These are phyloP conservation scores for Poecile montanus DNA, from an alignment of 2,797 vertebrate genomes.

Conservation along the genomic window DNA sequence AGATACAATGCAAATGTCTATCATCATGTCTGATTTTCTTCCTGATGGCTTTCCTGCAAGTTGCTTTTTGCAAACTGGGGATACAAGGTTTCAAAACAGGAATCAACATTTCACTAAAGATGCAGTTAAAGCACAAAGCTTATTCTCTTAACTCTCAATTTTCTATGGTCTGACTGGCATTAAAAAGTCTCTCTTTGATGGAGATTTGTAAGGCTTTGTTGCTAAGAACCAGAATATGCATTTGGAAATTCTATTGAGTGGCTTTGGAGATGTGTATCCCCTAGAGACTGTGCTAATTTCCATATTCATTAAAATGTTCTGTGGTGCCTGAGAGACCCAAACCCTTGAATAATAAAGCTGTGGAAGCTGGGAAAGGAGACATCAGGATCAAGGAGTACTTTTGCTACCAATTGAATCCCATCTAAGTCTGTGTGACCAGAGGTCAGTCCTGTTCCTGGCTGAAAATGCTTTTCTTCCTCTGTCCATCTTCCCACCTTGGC, in stretches of 20 bases:
- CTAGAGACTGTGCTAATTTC: slow-evolving; percentile 28
- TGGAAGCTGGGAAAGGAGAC: neutral
- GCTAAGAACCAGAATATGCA: neutral
- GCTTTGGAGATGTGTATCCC: slow-evolving; percentile 13
- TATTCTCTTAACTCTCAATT: neutral
- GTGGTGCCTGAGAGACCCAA: neutral
- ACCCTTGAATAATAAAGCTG: neutral
- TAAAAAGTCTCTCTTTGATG: neutral
- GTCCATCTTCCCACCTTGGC: neutral
- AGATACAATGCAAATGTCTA: accelerated
- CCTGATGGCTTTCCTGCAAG: neutral
- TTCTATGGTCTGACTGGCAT: neutral
- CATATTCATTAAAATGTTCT: slow-evolving; percentile 2
- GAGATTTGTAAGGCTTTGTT: slow-evolving; percentile 15
- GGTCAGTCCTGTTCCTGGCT: neutral
- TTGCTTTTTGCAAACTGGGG: neutral
- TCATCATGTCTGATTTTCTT: neutral
- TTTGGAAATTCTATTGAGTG: slow-evolving; percentile 21
- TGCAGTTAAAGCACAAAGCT: neutral
- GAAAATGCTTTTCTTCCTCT: neutral
- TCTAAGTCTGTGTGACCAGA: neutral
- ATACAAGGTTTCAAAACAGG: neutral
- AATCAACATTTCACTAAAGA: neutral
- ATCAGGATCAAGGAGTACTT: neutral
- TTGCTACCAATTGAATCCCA: neutral